phyloP scores from a whole-genome alignment of 1,140 invertebrate species.

The Zeugodacus cucurbitae region DNA sequence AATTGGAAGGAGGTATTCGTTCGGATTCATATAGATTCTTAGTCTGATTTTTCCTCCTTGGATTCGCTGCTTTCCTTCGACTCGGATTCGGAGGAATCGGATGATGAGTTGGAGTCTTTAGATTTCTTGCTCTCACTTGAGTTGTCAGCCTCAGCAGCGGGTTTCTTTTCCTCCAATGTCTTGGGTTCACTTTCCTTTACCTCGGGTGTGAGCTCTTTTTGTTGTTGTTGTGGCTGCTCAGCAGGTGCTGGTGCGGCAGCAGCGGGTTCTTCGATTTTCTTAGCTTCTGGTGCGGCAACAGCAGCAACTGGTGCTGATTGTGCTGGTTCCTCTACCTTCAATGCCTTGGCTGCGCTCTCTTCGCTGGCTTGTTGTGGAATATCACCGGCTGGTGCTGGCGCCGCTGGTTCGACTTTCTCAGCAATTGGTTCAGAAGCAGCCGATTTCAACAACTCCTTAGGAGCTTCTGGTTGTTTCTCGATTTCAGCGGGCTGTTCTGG shows the following conservation, averaged over 20 bases:
- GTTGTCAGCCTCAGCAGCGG: conserved; percentile 39
- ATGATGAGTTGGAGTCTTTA: conserved; percentile 50
- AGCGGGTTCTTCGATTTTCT: conserved; percentile 49
- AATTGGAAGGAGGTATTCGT: background rate
- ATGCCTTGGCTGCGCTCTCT: conserved; percentile 27
- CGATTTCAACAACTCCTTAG: conserved; percentile 44
- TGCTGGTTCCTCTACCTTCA: conserved; percentile 25
- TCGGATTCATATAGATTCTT: conserved; percentile 3
- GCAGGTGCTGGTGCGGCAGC: conserved; percentile 39
- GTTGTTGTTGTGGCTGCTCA: background rate
- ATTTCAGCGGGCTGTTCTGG: conserved; percentile 43
- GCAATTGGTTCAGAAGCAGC: conserved; percentile 17
- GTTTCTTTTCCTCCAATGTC: conserved; percentile 49
- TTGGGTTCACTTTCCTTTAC: conserved; percentile 51
- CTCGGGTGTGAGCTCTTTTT: conserved; percentile 42
- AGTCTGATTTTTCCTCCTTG: conserved; percentile 50
- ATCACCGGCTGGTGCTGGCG: conserved; percentile 36
- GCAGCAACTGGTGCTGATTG: conserved; percentile 6
- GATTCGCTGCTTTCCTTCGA: conserved; percentile 54
- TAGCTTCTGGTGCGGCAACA: conserved; percentile 33
- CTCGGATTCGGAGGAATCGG: conserved; percentile 52
- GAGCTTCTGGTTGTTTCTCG: conserved; percentile 41
- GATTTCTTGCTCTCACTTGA: conserved; percentile 49
- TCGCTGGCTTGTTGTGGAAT: conserved; percentile 12
- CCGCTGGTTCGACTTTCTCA: background rate